A percentile compares a stretch with the other conserved stretches of the same genome.
Evolutionary conservation across 2,888 invertebrate species (phyloP).

Genomic region (Taenaris catops): DNA sequence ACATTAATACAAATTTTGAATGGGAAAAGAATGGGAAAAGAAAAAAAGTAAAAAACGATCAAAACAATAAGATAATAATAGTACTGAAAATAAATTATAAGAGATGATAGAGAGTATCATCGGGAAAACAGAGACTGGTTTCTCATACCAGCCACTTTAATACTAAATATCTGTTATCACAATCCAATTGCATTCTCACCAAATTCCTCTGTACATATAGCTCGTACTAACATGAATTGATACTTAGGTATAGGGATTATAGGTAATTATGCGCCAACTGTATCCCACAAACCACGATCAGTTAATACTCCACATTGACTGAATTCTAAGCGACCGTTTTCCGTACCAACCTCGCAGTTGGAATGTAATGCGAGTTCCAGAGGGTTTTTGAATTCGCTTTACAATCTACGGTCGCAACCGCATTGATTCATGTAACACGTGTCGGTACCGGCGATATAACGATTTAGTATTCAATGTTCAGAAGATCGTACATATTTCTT

Average conservation of each 20-base stretch:
- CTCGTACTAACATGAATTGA: not conserved
- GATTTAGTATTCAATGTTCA: too few species aligned
- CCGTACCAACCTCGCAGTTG: slow-evolving; percentile 14
- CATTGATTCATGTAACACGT: slow-evolving; percentile 5
- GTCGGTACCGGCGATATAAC: not conserved
- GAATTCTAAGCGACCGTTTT: slow-evolving; percentile 16
- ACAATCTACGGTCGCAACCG: slow-evolving; percentile 1
- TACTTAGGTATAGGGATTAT: not conserved
- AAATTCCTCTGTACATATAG: not conserved
- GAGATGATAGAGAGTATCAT: too few species aligned
- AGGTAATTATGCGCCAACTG: not conserved
- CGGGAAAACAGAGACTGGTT: too few species aligned
- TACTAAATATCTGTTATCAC: not conserved
- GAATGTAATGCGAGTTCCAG: slow-evolving; percentile 19
- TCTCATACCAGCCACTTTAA: too few species aligned
- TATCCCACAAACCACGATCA: not conserved
- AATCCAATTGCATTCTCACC: not conserved
- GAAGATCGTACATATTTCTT: too few species aligned
- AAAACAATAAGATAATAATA: too few species aligned
- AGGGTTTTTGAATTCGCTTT: slow-evolving; percentile 14
- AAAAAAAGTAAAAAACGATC: too few species aligned
- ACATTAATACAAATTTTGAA: too few species aligned
- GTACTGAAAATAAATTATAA: too few species aligned
- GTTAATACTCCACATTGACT: slow-evolving; percentile 2
- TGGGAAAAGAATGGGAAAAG: too few species aligned